These are phyloP conservation scores for Polyommatus iphigenia DNA, from an alignment of 2,888 invertebrate genomes.

Conservation along the genomic window DNA sequence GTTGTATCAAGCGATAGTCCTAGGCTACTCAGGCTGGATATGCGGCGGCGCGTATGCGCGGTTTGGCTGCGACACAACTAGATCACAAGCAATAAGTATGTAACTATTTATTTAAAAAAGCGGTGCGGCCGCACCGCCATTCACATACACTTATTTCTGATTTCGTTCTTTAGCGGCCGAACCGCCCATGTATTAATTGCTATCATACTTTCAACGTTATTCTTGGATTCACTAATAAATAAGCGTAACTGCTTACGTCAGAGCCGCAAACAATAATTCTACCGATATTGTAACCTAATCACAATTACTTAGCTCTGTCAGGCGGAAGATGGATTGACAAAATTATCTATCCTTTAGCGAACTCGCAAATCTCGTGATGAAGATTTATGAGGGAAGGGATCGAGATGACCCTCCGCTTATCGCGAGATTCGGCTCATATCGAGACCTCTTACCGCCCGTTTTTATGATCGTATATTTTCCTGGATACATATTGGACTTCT, in stretches of 20 bases:
- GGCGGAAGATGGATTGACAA: slow-evolving; percentile 33
- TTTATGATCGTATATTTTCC: slow-evolving; percentile 19
- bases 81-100: no score
- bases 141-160: no score
- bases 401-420: slow-evolving; percentile 40
- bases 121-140: no score
- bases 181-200: no score
- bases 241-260: background rate
- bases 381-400: slow-evolving; percentile 43
- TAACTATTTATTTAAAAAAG: no score
- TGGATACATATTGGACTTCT: slow-evolving; percentile 1
- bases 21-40: no score
- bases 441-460: slow-evolving; percentile 17
- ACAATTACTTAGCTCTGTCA: slow-evolving; percentile 34
- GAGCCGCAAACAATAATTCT: slow-evolving; percentile 6
- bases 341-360: slow-evolving; percentile 26
- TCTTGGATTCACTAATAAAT: background rate
- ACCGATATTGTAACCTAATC: slow-evolving; percentile 8
- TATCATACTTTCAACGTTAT: background rate
- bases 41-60: no score
- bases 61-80: no score
- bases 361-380: slow-evolving; percentile 37
- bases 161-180: no score
- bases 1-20: no score
- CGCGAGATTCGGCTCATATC: slow-evolving; percentile 27